Conservation (phyloP, 1,140 invertebrate species). For the Pseudomyrmex dendroicus region DNA sequence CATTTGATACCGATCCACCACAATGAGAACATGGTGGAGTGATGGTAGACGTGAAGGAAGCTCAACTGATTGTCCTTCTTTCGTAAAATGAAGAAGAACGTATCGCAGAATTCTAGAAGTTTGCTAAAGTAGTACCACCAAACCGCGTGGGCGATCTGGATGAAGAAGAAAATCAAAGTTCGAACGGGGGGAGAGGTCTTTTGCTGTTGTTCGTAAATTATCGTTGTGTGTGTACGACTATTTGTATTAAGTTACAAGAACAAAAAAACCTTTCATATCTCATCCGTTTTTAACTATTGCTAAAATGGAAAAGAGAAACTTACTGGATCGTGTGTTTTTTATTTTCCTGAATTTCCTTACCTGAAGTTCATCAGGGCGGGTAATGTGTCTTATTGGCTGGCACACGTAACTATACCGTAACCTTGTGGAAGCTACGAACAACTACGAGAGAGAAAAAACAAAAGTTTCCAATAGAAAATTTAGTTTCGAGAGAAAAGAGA, state of each 20-base stretch:
- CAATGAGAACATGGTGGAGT: constrained; percentile 95
- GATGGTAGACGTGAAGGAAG: constrained; percentile 96
- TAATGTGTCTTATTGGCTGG: constrained; percentile 93
- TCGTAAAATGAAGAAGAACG: constrained; percentile 95
- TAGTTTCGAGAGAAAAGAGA: no score
- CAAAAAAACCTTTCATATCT: not conserved
- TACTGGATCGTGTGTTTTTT: not conserved
- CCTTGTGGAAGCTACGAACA: constrained; percentile 90
- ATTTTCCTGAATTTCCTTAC: constrained; percentile 82
- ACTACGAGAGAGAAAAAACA: constrained; percentile 84
- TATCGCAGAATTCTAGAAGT: constrained; percentile 96
- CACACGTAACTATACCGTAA: constrained; percentile 95
- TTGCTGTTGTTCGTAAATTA: not conserved
- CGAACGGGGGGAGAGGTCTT: not conserved
- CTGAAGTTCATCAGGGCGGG: constrained; percentile 93
- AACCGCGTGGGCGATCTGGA: constrained; percentile 95
- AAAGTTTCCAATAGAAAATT: no score
- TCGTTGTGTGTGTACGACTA: no score
- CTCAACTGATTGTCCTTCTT: constrained; percentile 95
- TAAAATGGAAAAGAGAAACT: constrained; percentile 2
- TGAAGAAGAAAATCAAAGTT: not conserved
- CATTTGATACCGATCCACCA: constrained; percentile 99
- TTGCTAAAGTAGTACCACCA: constrained; percentile 99
- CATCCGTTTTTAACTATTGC: no score
- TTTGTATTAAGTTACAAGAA: not conserved